A percentile compares a stretch with the other conserved stretches of the same genome.
Evolutionary conservation across 1,140 invertebrate genomes (phyloP).

Genomic region (Brachionus asplanchnoidis): DNA sequence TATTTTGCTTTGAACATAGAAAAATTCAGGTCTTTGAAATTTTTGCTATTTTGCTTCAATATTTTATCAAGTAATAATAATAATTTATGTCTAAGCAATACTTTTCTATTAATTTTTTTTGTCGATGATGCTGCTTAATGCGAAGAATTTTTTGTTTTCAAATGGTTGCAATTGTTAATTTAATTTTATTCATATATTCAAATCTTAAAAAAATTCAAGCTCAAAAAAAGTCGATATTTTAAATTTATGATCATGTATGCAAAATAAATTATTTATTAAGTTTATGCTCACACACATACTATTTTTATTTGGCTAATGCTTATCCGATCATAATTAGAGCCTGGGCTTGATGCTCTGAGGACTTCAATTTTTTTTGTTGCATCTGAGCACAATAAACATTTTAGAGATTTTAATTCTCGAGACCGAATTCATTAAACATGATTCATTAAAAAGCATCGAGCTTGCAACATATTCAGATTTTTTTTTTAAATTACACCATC

Average conservation of each 20-base stretch:
- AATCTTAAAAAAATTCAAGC: background rate
- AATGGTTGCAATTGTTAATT: slow-evolving; percentile 24
- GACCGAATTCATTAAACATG: too few relatives aligned
- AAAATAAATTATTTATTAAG: background rate
- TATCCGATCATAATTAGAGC: background rate
- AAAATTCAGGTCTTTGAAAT: slow-evolving; percentile 15
- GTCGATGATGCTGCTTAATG: background rate
- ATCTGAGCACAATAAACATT: background rate
- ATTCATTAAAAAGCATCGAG: too few relatives aligned
- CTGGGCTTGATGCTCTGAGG: background rate
- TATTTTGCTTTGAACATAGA: background rate
- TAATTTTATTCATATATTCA: slow-evolving; percentile 26
- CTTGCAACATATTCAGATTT: too few relatives aligned
- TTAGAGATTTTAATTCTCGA: too few relatives aligned
- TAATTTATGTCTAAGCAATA: background rate
- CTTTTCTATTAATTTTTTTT: slow-evolving; percentile 21
- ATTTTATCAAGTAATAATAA: slow-evolving; percentile 34
- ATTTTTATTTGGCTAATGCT: background rate
- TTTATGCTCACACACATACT: background rate
- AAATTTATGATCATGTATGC: background rate
- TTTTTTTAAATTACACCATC: too few relatives aligned
- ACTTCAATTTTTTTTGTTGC: background rate
- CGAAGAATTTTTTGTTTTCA: background rate
- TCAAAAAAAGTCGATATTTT: slow-evolving; percentile 20
- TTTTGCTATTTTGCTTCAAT: background rate